Evolutionary conservation across 2,797 vertebrate species (phyloP), one percentile per base, ranked within the genome.

Genomic region (Eleutherodactylus coqui): DNA sequence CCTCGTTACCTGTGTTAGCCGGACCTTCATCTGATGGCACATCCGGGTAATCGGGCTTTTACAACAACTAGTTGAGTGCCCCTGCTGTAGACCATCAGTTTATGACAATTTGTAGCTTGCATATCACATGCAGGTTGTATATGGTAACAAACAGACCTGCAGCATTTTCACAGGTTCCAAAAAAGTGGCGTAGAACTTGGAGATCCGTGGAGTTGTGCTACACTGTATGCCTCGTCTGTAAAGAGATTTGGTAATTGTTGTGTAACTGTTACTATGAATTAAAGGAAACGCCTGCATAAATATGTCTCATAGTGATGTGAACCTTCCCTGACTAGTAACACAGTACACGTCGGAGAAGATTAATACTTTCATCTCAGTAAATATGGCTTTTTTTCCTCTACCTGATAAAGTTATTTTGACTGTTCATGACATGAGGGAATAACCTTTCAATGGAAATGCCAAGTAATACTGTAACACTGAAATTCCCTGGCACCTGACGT

Each of bases 361-460:
- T 47, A 45, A 32, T 67, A 11, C 60, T 47, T 62, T 67, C 58
- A 58, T 41, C 55, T 55, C 1, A 32, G 8, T 32, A 47, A 43
- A 80, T 45, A 21, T 2, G 24, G 16, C 11, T 73, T 47, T 29
- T 80, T 34, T 34, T 24, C 29, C 60, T 75, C 38, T 75, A 47
- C 76, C 76, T 41, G 55, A 24, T 41, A 58, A 24, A 58, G 3
- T 60, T 64, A 38, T 80, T 47, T 36, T 64, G 78, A 62, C 41
- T 79, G 19, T 24, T 21, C 24, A 27, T 79, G 55, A 62, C 55
- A 80, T 47, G 4, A 27, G 3, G 58, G 60, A 49, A 80, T 80
- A 64, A 62, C 77, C 55, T 60, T 78, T 60, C 32, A 41, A 32
- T 58, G 41, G 34, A 78, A 78, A 78, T 53, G 32, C 34, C 32